Evolutionary conservation across 1,140 invertebrate genomes (phyloP).

Genomic region (Streblospio benedicti): DNA sequence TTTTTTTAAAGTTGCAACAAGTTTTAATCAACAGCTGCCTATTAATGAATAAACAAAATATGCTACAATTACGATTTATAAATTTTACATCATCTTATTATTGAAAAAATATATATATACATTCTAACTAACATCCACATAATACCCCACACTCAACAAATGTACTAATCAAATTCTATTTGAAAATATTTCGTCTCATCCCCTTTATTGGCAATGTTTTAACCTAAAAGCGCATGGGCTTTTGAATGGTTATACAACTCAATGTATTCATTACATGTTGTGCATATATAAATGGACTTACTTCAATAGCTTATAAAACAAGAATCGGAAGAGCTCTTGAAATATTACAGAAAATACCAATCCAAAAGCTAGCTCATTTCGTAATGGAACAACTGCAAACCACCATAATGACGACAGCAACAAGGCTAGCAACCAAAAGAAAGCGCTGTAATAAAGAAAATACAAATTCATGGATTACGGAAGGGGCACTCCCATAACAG

Average conservation of each 20-base stretch:
- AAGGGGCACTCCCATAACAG: neutral
- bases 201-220: too few relatives aligned
- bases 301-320: slow-evolving; percentile 48
- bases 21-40: too few relatives aligned
- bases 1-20: neutral
- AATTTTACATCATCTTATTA: too few relatives aligned
- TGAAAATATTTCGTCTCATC: too few relatives aligned
- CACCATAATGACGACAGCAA: slow-evolving; percentile 80
- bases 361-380: slow-evolving; percentile 69
- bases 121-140: too few relatives aligned
- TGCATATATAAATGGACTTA: slow-evolving; percentile 23
- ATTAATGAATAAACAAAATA: too few relatives aligned
- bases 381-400: slow-evolving; percentile 71
- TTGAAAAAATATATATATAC: too few relatives aligned
- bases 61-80: too few relatives aligned
- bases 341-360: slow-evolving; percentile 73
- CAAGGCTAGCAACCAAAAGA: slow-evolving; percentile 89
- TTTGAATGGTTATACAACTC: too few relatives aligned
- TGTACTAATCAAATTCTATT: too few relatives aligned
- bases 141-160: too few relatives aligned
- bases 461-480: neutral
- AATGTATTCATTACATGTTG: neutral
- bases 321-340: slow-evolving; percentile 61
- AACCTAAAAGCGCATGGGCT: too few relatives aligned
- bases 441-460: slow-evolving; percentile 60